These are phyloP conservation scores for Riparia riparia DNA, from an alignment of 2,113 vertebrate genomes.

Conservation along the genomic window DNA sequence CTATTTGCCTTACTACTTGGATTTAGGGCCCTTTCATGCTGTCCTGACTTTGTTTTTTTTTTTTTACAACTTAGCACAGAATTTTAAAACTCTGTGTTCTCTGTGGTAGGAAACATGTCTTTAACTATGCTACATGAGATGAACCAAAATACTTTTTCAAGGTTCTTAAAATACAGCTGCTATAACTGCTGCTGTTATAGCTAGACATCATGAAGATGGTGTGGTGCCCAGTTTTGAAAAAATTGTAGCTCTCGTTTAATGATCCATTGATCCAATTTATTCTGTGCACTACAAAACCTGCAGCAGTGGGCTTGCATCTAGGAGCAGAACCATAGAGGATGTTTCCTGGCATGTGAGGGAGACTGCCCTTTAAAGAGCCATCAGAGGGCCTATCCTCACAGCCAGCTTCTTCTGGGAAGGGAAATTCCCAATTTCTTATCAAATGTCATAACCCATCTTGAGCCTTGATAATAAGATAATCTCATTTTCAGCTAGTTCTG, in stretches of 20 bases:
- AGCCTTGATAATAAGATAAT: not conserved
- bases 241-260: not conserved
- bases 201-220: not conserved
- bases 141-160: not conserved
- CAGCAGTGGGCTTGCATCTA: not conserved
- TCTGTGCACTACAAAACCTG: not conserved
- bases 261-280: not conserved
- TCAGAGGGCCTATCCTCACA: rapidly evolving
- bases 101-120: not conserved
- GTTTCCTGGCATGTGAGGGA: not conserved
- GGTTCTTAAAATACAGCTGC: not conserved
- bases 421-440: not conserved
- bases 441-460: not conserved
- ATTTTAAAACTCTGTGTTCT: not conserved
- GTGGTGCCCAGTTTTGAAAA: not conserved
- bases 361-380: not conserved
- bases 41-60: not conserved
- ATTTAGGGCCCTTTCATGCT: not conserved
- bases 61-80: not conserved
- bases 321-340: not conserved
- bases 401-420: not conserved
- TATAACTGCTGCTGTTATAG: not conserved
- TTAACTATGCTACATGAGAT: not conserved
- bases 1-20: not conserved
- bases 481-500: not conserved